These are phyloP conservation scores for Eustalomyia histrio DNA, from an alignment of 2,888 invertebrate genomes.

Conservation along the genomic window DNA sequence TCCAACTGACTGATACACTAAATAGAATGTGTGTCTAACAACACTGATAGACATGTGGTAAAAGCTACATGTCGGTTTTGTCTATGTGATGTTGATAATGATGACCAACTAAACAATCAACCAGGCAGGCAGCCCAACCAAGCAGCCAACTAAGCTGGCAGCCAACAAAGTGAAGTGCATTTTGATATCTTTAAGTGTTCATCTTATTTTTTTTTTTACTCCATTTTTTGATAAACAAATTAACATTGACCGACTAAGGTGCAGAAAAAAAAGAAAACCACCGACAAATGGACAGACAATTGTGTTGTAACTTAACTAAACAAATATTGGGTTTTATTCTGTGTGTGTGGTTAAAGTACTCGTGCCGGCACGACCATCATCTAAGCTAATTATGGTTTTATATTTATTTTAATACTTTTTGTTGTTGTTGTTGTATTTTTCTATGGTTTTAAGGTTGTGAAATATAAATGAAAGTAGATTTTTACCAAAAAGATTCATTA, in stretches of 20 bases:
- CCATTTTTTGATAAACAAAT: slow-evolving; percentile 57
- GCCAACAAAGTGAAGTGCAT: slow-evolving; percentile 52
- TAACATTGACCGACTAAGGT: slow-evolving; percentile 61
- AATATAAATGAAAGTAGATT: slow-evolving; percentile 24
- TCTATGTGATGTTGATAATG: slow-evolving; percentile 44
- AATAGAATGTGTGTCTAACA: slow-evolving; percentile 20
- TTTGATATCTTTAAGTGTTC: slow-evolving; percentile 56
- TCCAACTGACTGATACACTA: slow-evolving; percentile 34
- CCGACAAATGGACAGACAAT: slow-evolving; percentile 20
- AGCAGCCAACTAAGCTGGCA: slow-evolving; percentile 38
- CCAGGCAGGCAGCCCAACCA: slow-evolving; percentile 26
- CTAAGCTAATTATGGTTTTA: slow-evolving; percentile 40
- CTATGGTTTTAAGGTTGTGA: slow-evolving; percentile 6
- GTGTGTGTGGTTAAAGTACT: not conserved
- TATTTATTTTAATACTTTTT: not conserved
- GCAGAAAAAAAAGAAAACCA: slow-evolving; percentile 27
- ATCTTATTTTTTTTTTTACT: slow-evolving; percentile 8
- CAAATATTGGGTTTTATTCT: slow-evolving; percentile 35
- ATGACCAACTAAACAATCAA: slow-evolving; percentile 38
- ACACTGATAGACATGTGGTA: slow-evolving; percentile 41
- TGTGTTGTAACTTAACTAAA: not conserved
- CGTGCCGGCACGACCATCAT: slow-evolving; percentile 48
- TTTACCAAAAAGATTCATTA: not conserved
- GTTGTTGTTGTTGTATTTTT: not conserved
- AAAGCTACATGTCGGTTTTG: slow-evolving; percentile 33